phyloP scores from a whole-genome alignment of 1,140 invertebrate genomes.

The Drosophila pectinifera region DNA sequence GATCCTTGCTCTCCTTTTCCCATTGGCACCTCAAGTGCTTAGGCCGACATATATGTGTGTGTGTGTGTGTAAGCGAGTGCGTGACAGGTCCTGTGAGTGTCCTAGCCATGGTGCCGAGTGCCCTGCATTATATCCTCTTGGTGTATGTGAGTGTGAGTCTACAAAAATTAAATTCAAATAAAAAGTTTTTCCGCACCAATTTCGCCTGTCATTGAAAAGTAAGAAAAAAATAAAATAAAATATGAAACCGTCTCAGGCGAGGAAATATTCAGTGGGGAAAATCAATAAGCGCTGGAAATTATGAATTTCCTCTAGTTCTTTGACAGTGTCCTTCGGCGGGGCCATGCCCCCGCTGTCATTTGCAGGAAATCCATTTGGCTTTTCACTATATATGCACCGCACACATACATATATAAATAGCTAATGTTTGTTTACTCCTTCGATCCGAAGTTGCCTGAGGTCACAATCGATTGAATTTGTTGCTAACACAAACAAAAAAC shows the following conservation, averaged over 20 bases:
- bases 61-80: conserved; percentile 16
- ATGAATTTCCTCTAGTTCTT: conserved; percentile 40
- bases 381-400: conserved; percentile 16
- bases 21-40: conserved; percentile 79
- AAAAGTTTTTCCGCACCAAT: conserved; percentile 28
- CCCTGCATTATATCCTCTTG: conserved; percentile 38
- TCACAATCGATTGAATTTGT: conserved; percentile 42
- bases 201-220: conserved; percentile 32
- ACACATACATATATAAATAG: conserved; percentile 33
- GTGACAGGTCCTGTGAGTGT: conserved; percentile 40
- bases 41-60: conserved; percentile 44
- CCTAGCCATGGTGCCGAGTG: conserved; percentile 26
- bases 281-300: conserved; percentile 45
- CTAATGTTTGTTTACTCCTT: conserved; percentile 39
- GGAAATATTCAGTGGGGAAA: conserved; percentile 9
- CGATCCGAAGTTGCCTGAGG: conserved; percentile 28
- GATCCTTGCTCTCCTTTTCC: conserved; percentile 25
- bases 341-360: conserved; percentile 37
- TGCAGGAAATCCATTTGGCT: conserved; percentile 51
- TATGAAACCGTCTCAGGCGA: conserved; percentile 19
- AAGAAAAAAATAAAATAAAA: not conserved
- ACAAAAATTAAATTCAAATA: conserved; percentile 55
- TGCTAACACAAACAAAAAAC: conserved; percentile 13
- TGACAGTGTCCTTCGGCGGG: conserved; percentile 38
- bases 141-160: conserved; percentile 3